Evolutionary conservation across 1,140 invertebrate genomes (phyloP).

Genomic region (Metaphire vulgaris): DNA sequence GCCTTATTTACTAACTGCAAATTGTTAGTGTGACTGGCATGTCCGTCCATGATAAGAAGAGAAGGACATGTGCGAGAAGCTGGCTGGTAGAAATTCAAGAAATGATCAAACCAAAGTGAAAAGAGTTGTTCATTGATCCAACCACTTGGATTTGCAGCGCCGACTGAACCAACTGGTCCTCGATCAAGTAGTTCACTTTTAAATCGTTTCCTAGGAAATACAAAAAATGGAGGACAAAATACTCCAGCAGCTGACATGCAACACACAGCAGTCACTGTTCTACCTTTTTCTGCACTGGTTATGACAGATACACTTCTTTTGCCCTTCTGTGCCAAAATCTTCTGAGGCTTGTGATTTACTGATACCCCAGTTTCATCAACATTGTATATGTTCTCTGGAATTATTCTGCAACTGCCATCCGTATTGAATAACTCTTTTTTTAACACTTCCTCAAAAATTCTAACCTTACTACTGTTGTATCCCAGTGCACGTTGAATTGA

Average conservation of each 20-base stretch:
- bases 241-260: conserved; percentile 35
- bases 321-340: conserved; percentile 49
- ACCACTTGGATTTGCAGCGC: conserved; percentile 21
- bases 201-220: conserved; percentile 38
- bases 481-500: too few species aligned
- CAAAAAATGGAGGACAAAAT: conserved; percentile 37
- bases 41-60: background rate
- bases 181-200: conserved; percentile 46
- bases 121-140: conserved; percentile 31
- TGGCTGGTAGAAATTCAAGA: conserved; percentile 7
- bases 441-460: too few species aligned
- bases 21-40: background rate
- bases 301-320: conserved; percentile 47
- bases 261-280: conserved; percentile 34
- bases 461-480: too few species aligned
- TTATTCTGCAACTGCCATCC: too few species aligned
- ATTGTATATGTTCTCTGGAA: conserved; percentile 52
- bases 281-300: conserved; percentile 50
- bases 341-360: conserved; percentile 50
- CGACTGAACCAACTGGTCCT: conserved; percentile 24
- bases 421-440: too few species aligned
- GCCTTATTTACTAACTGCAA: background rate
- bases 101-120: conserved; percentile 31
- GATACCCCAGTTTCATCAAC: conserved; percentile 55
- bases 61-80: too few species aligned